Evolutionary conservation across 2,888 invertebrate species (phyloP).

Genomic region (Emmelina monodactyla): DNA sequence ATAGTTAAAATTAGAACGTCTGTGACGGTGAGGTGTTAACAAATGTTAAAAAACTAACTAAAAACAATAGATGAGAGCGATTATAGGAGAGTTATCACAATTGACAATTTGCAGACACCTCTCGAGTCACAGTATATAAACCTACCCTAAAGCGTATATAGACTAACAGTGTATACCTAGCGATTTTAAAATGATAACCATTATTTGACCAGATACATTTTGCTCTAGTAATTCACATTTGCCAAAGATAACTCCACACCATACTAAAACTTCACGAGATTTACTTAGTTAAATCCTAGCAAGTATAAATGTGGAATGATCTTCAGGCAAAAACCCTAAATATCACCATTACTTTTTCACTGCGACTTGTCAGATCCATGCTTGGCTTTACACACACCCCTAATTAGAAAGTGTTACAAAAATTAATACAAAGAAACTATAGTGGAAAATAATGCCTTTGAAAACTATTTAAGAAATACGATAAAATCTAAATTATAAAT

Average conservation of each 20-base stretch:
- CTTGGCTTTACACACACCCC: no score
- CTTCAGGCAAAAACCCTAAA: not conserved
- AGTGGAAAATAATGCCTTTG: no score
- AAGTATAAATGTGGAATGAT: not conserved
- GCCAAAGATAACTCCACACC: not conserved
- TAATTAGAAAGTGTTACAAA: no score
- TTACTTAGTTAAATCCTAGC: no score
- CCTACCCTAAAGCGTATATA: constrained; percentile 53
- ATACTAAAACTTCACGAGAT: not conserved
- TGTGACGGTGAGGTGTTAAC: no score
- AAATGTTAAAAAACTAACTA: no score
- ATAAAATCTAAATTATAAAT: constrained; percentile 17
- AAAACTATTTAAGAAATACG: not conserved
- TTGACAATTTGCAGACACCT: constrained; percentile 20
- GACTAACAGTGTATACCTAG: constrained; percentile 40
- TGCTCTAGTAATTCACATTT: constrained; percentile 18
- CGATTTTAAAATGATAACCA: constrained; percentile 36
- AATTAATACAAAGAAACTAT: no score
- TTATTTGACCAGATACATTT: constrained; percentile 43
- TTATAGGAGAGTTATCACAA: constrained; percentile 3
- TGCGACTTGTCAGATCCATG: no score
- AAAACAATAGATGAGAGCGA: not conserved
- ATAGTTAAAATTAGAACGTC: no score
- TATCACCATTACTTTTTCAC: not conserved
- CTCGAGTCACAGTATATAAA: constrained; percentile 27